These are phyloP conservation scores for Chelmon rostratus DNA, from an alignment of 2,797 vertebrate species.

Conservation along the genomic window DNA sequence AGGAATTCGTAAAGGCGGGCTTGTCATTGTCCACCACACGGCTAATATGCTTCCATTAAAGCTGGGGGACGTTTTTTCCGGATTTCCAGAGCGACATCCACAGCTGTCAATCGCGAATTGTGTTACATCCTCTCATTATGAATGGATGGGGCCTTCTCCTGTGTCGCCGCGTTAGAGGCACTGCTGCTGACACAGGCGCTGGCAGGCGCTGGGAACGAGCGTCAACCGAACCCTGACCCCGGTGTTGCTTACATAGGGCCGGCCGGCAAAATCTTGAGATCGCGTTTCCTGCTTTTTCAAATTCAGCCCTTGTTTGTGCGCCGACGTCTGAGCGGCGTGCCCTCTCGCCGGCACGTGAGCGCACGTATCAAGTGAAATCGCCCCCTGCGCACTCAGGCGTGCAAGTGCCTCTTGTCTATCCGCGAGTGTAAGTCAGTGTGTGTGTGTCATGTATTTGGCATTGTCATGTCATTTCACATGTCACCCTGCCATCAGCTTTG, in stretches of 20 bases:
- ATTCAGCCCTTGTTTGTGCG: conserved; percentile 28
- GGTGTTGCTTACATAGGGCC: conserved; percentile 76
- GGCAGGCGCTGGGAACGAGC: conserved; percentile 48
- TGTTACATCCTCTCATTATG: conserved; percentile 71
- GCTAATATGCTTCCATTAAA: conserved; percentile 21
- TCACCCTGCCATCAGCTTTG: conserved; percentile 62
- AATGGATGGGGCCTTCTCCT: conserved; percentile 72
- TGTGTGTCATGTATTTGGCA: conserved; percentile 59
- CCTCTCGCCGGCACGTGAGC: neutral
- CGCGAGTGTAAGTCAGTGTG: conserved; percentile 16
- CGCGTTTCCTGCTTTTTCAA: conserved; percentile 47
- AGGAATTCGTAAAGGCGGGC: conserved; percentile 31
- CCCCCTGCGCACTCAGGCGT: conserved; percentile 34
- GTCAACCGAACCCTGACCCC: conserved; percentile 59
- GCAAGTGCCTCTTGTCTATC: conserved; percentile 39
- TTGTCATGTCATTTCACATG: conserved; percentile 71
- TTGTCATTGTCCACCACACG: conserved; percentile 33
- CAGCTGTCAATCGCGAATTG: conserved; percentile 42
- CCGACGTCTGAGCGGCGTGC: conserved; percentile 34
- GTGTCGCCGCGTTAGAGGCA: conserved; percentile 56
- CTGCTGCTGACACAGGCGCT: conserved; percentile 55
- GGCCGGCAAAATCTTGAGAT: conserved; percentile 55
- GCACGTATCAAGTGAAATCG: conserved; percentile 9
- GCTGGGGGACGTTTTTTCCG: conserved; percentile 15
- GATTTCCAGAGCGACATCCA: conserved; percentile 44